A percentile compares a stretch with the other conserved stretches of the same genome.
Evolutionary conservation across 2,888 invertebrate species (phyloP).

Genomic region (Taphrorychus bicolor): DNA sequence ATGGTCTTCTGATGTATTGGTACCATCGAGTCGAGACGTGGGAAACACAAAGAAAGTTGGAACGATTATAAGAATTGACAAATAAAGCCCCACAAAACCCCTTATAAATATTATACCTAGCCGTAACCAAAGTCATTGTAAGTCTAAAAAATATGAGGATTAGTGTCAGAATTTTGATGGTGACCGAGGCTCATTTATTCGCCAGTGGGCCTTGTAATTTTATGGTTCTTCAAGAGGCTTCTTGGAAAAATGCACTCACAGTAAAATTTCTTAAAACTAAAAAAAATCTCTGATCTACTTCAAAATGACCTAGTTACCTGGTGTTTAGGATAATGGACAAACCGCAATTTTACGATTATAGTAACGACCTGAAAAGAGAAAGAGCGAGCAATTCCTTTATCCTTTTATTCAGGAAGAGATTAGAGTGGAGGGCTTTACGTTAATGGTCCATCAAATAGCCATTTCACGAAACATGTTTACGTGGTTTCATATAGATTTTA

Average conservation of each 20-base stretch:
- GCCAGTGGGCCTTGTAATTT: not conserved
- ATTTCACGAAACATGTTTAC: constrained; percentile 8
- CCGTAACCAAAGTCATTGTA: constrained; percentile 39
- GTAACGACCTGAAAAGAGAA: constrained; percentile 10
- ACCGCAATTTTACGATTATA: constrained; percentile 15
- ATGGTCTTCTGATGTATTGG: not conserved
- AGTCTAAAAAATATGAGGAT: constrained; percentile 34
- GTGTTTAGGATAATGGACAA: not conserved
- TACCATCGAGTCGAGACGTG: constrained; percentile 19
- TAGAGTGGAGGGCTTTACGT: constrained; percentile 11
- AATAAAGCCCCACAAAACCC: constrained; percentile 37
- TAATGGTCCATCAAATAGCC: constrained; percentile 32
- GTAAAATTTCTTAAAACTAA: not conserved
- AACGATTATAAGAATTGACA: constrained; percentile 36
- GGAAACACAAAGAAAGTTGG: constrained; percentile 22
- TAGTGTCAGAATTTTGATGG: constrained; percentile 21
- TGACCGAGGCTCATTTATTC: not conserved
- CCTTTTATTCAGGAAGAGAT: constrained; percentile 18
- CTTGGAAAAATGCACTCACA: not conserved
- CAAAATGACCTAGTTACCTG: not conserved
- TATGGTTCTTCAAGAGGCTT: not conserved
- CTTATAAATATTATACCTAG: constrained; percentile 36
- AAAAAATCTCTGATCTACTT: too few relatives aligned
- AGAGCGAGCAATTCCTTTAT: not conserved
- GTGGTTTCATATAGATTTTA: not conserved